Percentiles rank a stretch among this genome's conserved stretches.
Evolutionary conservation across 2,797 vertebrate species (phyloP).

Genomic region (Oreochromis grahami): DNA sequence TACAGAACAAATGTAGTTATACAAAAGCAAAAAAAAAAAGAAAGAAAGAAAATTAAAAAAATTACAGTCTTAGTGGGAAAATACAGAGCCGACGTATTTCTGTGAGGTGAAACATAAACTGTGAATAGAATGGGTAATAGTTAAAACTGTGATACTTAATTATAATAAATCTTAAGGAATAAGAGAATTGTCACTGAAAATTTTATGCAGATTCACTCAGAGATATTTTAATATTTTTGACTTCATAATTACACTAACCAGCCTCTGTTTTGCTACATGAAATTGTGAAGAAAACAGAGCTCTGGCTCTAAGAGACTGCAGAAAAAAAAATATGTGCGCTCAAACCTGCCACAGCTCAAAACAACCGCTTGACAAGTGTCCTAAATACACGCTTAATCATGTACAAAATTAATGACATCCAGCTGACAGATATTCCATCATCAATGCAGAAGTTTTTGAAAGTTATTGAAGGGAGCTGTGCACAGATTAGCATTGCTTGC

Average conservation of each 20-base stretch:
- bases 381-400: constrained; percentile 69
- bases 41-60: not conserved
- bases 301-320: not conserved
- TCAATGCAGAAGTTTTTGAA: constrained; percentile 65
- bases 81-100: not conserved
- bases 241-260: not conserved
- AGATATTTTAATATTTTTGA: not conserved
- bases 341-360: constrained; percentile 35
- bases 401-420: constrained; percentile 66
- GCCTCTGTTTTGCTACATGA: not conserved
- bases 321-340: not conserved
- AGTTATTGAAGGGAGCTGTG: constrained; percentile 68
- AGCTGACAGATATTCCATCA: constrained; percentile 78
- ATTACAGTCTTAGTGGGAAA: not conserved
- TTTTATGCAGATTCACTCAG: not conserved
- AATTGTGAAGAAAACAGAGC: not conserved
- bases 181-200: not conserved
- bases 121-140: not conserved
- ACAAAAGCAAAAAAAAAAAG: not conserved
- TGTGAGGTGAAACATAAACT: not conserved
- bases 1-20: not conserved
- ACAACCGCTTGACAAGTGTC: constrained; percentile 61
- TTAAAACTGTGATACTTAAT: not conserved
- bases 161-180: not conserved
- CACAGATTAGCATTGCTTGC: constrained; percentile 69